These are phyloP conservation scores for Semaprochilodus insignis DNA, from an alignment of 2,797 vertebrate genomes.

Conservation along the genomic window DNA sequence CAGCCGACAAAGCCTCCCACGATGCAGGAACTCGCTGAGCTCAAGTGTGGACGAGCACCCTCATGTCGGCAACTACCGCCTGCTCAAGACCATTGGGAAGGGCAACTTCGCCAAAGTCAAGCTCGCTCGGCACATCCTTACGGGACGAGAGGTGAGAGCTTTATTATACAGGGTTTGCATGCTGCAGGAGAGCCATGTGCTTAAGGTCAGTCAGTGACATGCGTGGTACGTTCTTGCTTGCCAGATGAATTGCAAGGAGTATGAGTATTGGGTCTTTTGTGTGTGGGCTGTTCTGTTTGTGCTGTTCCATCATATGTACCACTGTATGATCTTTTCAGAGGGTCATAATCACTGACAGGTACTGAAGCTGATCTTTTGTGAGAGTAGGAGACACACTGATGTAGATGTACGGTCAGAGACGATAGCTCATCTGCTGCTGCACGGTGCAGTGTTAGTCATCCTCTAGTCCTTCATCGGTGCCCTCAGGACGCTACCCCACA, in stretches of 20 bases:
- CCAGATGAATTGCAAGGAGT: too few species aligned
- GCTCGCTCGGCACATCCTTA: conserved; percentile 90
- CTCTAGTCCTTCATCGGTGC: too few species aligned
- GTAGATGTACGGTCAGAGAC: too few species aligned
- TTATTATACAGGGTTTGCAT: conserved; percentile 46
- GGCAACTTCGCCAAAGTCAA: conserved; percentile 97
- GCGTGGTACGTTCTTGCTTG: neutral
- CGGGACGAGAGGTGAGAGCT: conserved; percentile 85
- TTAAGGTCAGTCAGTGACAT: too few species aligned
- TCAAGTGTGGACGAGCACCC: conserved; percentile 90
- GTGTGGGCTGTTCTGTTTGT: too few species aligned
- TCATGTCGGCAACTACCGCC: conserved; percentile 91
- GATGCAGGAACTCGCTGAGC: conserved; percentile 90
- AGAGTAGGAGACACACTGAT: neutral
- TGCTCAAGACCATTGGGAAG: conserved; percentile 93
- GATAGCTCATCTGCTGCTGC: too few species aligned
- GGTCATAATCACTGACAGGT: neutral
- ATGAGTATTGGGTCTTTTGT: too few species aligned
- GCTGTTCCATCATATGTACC: too few species aligned
- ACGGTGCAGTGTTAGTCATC: too few species aligned
- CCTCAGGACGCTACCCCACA: too few species aligned
- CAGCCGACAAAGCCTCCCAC: conserved; percentile 85
- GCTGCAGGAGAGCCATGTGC: neutral
- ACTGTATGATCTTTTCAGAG: too few species aligned
- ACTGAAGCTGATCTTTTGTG: neutral